Percentiles rank a stretch among this genome's conserved stretches.
Conservation (phyloP, 1,140 invertebrate genomes). For the Luehdorfia chinensis region DNA sequence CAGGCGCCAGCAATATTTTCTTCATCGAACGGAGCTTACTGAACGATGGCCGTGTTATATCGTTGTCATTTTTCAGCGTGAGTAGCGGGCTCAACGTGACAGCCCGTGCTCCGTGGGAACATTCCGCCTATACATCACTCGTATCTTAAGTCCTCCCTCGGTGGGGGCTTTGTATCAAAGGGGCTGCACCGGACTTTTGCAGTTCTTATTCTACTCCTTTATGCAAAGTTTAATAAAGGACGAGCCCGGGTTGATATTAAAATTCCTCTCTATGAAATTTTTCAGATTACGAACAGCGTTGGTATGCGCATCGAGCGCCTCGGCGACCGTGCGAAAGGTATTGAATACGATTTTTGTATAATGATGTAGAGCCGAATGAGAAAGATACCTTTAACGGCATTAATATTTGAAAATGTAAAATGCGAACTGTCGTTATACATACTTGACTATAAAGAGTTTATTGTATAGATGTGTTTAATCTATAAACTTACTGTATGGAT, state of each 20-base stretch:
- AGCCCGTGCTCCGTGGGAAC: too few relatives aligned
- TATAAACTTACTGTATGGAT: too few relatives aligned
- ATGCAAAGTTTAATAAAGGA: conserved; percentile 50
- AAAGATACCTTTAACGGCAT: not conserved
- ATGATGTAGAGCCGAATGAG: not conserved
- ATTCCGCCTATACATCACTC: conserved; percentile 26
- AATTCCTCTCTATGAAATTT: conserved; percentile 37
- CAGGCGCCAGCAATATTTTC: conserved; percentile 60
- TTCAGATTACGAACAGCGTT: conserved; percentile 18
- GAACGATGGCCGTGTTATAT: conserved; percentile 55
- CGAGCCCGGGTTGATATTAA: conserved; percentile 45
- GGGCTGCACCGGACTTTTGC: conserved; percentile 38
- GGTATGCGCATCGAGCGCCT: conserved; percentile 11
- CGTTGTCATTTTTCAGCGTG: conserved; percentile 60
- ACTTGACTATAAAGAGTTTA: not conserved
- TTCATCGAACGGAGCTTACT: conserved; percentile 60
- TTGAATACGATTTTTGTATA: conserved; percentile 6
- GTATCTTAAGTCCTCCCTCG: conserved; percentile 1
- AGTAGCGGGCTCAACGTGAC: conserved; percentile 61
- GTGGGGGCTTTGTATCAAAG: conserved; percentile 26
- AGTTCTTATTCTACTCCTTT: conserved; percentile 36
- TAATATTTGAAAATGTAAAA: conserved; percentile 5
- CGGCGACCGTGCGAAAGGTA: too few relatives aligned
- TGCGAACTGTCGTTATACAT: not conserved
- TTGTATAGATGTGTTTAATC: too few relatives aligned